Evolutionary conservation across 2,113 vertebrate species (phyloP), one percentile per base, ranked within the genome.

Genomic region (Heliornis fulica): DNA sequence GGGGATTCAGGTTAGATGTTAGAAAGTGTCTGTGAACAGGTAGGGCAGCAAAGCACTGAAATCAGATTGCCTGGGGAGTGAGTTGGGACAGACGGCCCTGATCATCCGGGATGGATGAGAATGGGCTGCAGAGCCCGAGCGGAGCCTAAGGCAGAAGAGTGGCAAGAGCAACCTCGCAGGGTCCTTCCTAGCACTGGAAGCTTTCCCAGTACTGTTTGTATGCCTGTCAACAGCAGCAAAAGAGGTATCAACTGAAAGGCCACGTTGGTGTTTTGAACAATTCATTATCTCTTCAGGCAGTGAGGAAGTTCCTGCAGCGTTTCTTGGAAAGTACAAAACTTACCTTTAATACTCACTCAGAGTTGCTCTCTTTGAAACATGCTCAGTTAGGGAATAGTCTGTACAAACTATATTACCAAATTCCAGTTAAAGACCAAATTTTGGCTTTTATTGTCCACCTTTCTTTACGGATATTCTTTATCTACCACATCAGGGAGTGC

Each of bases 31-130:
- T 79, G 66, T 83, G 75, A 91, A 51, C 38, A 89, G 28, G 34
- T 68, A 84, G 41, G 54, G 36, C 23, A 83, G 36, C 17, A 34
- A 78, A 82, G 31, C 18, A 57, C 2, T 57, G 3, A 5, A 69
- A 79, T 89, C 34, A 17, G 34, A 36, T 76, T 85, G 84, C n/a
- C 16, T 40, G 31, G 26, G 18, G 46, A 51, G 23, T 23, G 29
- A 61, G 38, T 4, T 54, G 32, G 51, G 69, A 81, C 12, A 7
- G 4, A 20, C 0, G 0, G 14, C 69, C 59, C 51, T 3, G 7
- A 32, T 54, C 56, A 69, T 20, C 4, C 0, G 21, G 31, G 31
- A 18, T 34, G 40, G n/a, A 31, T 46, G 65, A 31, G 60, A 48
- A 20, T 3, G 9, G 38, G 32, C 43, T 84, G 50, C 41, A 75